These are phyloP conservation scores for Coryphaenoides rupestris DNA, from an alignment of 2,113 vertebrate genomes.

Conservation along the genomic window DNA sequence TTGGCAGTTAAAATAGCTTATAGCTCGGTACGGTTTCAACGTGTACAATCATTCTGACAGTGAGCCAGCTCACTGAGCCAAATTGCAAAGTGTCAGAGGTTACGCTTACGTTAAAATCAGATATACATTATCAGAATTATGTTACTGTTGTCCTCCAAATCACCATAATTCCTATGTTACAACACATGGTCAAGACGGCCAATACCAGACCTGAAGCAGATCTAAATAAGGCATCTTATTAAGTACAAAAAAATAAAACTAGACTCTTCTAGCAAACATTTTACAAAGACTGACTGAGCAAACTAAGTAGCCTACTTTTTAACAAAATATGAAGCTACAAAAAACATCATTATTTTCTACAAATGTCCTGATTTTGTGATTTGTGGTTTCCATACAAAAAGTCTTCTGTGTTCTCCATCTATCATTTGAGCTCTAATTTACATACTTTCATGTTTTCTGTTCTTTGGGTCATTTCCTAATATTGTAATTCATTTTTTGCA, in stretches of 20 bases:
- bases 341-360: constrained; percentile 1
- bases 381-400: too few species aligned
- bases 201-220: constrained; percentile 32
- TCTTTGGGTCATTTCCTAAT: too few species aligned
- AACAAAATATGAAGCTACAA: too few species aligned
- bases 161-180: constrained; percentile 1
- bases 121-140: neutral
- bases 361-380: constrained; percentile 8
- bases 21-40: constrained; percentile 7
- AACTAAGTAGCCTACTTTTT: constrained; percentile 4
- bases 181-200: constrained; percentile 9
- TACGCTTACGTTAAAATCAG: neutral
- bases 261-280: constrained; percentile 45
- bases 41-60: constrained; percentile 32
- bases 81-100: constrained; percentile 9
- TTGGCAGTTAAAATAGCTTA: constrained; percentile 21
- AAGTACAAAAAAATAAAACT: constrained; percentile 51
- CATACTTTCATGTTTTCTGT: too few species aligned
- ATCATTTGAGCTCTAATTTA: too few species aligned
- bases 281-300: constrained; percentile 41
- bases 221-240: constrained; percentile 47
- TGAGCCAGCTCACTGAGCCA: constrained; percentile 55
- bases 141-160: constrained; percentile 4
- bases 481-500: too few species aligned
- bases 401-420: too few species aligned